phyloP scores from a whole-genome alignment of 1,140 invertebrate species.

The Drosophila mauritiana region DNA sequence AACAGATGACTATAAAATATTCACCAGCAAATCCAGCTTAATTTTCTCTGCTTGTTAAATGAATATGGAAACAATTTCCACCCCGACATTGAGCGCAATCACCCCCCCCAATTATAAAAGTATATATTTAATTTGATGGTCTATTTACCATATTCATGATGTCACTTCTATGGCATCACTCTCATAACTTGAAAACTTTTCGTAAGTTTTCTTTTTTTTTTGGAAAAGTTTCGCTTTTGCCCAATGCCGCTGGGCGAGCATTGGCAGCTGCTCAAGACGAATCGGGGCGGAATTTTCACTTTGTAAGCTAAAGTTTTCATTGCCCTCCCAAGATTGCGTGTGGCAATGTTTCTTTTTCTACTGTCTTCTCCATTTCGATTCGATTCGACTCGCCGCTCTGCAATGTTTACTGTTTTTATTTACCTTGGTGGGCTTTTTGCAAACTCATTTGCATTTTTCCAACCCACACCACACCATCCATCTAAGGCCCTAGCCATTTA shows the following conservation, averaged over 20 bases:
- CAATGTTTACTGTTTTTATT: conserved; percentile 49
- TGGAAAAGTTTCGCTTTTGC: conserved; percentile 22
- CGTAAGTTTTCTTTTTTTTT: conserved; percentile 3
- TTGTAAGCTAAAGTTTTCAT: conserved; percentile 72
- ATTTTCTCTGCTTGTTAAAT: conserved; percentile 24
- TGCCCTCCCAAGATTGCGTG: conserved; percentile 76
- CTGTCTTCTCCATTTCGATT: conserved; percentile 46
- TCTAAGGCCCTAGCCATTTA: conserved; percentile 79
- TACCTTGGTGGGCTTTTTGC: conserved; percentile 47
- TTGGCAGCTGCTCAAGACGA: conserved; percentile 58
- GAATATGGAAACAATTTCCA: conserved; percentile 10
- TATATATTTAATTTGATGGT: conserved; percentile 53
- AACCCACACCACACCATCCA: conserved; percentile 65
- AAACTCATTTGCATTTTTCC: conserved; percentile 74
- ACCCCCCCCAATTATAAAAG: conserved; percentile 43
- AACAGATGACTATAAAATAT: conserved; percentile 21
- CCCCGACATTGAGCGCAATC: conserved; percentile 2
- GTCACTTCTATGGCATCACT: conserved; percentile 37
- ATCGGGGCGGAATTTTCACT: conserved; percentile 68
- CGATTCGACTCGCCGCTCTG: conserved; percentile 35
- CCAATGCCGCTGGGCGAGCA: conserved; percentile 28
- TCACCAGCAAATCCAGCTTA: conserved; percentile 14
- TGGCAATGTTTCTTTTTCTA: conserved; percentile 58
- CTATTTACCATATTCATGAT: conserved; percentile 51
- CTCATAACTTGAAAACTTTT: conserved; percentile 50